Percentiles rank a stretch among this genome's conserved stretches.
Conservation (phyloP, 2,113 vertebrate genomes). For the Ceratotherium simum region DNA sequence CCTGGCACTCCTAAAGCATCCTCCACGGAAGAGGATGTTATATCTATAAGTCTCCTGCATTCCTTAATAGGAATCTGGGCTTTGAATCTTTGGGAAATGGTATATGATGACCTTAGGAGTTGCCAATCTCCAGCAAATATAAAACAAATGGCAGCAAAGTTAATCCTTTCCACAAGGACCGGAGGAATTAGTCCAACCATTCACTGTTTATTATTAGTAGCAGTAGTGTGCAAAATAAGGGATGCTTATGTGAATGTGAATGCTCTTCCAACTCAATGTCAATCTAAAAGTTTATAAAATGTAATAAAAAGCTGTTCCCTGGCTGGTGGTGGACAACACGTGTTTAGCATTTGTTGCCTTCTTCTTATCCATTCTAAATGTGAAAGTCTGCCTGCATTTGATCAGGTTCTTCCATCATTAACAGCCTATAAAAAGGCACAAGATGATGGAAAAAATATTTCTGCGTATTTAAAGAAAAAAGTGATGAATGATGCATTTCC, state of each 20-base stretch:
- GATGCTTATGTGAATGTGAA: constrained; percentile 42
- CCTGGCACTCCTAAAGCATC: not conserved
- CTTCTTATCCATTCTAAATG: constrained; percentile 57
- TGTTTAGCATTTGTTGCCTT: constrained; percentile 65
- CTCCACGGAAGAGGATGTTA: not conserved
- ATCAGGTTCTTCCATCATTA: constrained; percentile 63
- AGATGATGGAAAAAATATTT: constrained; percentile 48
- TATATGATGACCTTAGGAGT: constrained; percentile 8
- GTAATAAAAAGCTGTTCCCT: constrained; percentile 44
- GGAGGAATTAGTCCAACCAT: not conserved
- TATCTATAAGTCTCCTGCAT: not conserved
- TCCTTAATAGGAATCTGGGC: not conserved
- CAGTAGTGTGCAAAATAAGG: constrained; percentile 42
- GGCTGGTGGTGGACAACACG: not conserved
- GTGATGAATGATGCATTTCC: constrained; percentile 62
- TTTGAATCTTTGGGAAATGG: constrained; percentile 41
- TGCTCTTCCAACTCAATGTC: constrained; percentile 14
- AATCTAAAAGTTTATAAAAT: constrained; percentile 67
- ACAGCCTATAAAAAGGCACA: constrained; percentile 68
- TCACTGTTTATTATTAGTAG: constrained; percentile 60
- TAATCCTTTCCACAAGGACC: constrained; percentile 50
- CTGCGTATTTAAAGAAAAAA: constrained; percentile 67
- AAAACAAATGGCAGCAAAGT: constrained; percentile 58
- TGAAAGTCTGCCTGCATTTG: constrained; percentile 51
- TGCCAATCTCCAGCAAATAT: constrained; percentile 41